phyloP scores from a whole-genome alignment of 1,140 invertebrate species.

The Monochamus saltuarius region DNA sequence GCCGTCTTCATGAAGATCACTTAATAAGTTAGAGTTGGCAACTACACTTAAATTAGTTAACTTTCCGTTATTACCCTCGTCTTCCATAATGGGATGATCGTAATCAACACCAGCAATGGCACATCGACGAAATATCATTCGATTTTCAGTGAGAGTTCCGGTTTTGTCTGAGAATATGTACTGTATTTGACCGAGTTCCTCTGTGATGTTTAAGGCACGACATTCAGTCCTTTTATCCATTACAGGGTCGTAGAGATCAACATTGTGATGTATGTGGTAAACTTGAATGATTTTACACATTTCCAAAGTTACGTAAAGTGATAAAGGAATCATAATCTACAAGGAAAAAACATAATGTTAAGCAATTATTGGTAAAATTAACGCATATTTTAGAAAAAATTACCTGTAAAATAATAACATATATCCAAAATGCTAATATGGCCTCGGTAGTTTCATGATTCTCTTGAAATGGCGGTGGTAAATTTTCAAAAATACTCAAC shows the following conservation, averaged over 20 bases:
- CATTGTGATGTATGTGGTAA: constrained; percentile 91
- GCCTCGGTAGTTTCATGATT: constrained; percentile 70
- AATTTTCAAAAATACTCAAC: constrained; percentile 62
- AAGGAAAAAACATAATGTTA: too few species aligned
- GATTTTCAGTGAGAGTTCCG: constrained; percentile 95
- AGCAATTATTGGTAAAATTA: too few species aligned
- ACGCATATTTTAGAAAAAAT: constrained; percentile 32
- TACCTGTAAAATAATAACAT: constrained; percentile 92
- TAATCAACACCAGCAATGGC: constrained; percentile 88
- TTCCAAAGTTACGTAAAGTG: constrained; percentile 95
- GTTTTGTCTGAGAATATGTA: constrained; percentile 98
- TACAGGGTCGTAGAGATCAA: constrained; percentile 79
- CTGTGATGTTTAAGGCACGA: constrained; percentile 93
- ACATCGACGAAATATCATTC: constrained; percentile 93
- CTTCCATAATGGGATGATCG: constrained; percentile 70
- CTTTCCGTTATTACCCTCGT: constrained; percentile 35
- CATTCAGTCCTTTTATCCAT: constrained; percentile 90
- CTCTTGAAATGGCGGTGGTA: constrained; percentile 64
- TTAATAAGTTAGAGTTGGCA: constrained; percentile 66
- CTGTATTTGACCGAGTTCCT: constrained; percentile 94
- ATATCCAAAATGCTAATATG: constrained; percentile 91
- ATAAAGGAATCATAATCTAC: constrained; percentile 94
- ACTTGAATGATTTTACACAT: constrained; percentile 95
- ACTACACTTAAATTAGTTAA: constrained; percentile 49
- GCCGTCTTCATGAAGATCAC: constrained; percentile 61